Evolutionary conservation across 2,888 invertebrate genomes (phyloP).

Genomic region (Margaritifera margaritifera): DNA sequence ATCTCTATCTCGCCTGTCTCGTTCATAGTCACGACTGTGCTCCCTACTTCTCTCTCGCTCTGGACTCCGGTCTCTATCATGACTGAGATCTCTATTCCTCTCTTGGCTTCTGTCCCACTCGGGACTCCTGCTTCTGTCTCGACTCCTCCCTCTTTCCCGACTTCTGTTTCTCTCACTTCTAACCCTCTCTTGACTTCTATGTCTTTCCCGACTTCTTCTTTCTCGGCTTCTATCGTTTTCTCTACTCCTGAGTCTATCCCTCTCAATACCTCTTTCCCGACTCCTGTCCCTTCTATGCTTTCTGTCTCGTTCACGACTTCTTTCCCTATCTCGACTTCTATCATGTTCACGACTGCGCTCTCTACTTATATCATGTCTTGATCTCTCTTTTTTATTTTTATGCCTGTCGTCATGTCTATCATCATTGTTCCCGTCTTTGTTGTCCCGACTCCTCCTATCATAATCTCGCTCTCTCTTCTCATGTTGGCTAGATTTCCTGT

Average conservation of each 20-base stretch:
- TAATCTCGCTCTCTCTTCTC: constrained; percentile 1
- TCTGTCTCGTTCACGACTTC: constrained; percentile 1
- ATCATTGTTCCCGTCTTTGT: constrained; percentile 11
- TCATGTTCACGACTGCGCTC: constrained; percentile 21
- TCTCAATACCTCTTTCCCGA: constrained; percentile 13
- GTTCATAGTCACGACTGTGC: neutral
- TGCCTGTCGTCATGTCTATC: constrained; percentile 19
- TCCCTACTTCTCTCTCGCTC: neutral
- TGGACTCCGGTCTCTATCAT: constrained; percentile 26
- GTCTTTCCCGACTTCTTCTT: constrained; percentile 12
- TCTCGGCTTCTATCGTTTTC: constrained; percentile 19
- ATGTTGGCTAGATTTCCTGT: constrained; percentile 18
- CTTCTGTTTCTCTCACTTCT: constrained; percentile 16
- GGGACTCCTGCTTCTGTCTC: constrained; percentile 21
- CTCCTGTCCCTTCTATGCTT: constrained; percentile 7
- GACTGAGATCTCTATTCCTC: constrained; percentile 20
- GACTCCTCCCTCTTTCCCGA: constrained; percentile 16
- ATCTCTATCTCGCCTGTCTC: constrained; percentile 1
- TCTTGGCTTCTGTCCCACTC: constrained; percentile 17
- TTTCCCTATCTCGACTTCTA: constrained; percentile 15
- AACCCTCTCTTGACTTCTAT: constrained; percentile 29
- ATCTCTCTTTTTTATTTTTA: constrained; percentile 8
- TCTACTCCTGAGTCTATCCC: constrained; percentile 20
- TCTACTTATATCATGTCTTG: constrained; percentile 18
- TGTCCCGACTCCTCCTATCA: constrained; percentile 6